A percentile compares a stretch with the other conserved stretches of the same genome.
These are phyloP conservation scores for Sceliomorpha sp. DNA, from an alignment of 2,888 invertebrate genomes.

Conservation along the genomic window DNA sequence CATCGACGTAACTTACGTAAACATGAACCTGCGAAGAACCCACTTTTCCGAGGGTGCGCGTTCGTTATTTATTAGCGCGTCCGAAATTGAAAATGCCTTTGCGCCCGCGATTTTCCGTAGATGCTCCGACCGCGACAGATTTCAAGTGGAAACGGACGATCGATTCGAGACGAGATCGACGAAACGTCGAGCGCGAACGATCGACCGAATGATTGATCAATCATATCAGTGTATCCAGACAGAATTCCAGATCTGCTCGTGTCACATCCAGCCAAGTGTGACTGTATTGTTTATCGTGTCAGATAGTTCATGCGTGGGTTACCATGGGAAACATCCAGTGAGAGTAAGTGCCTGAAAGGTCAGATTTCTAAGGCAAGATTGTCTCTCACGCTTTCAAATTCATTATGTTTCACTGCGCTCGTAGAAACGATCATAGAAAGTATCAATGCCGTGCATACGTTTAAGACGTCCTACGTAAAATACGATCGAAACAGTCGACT, in stretches of 20 bases:
- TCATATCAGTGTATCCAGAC: conserved; percentile 25
- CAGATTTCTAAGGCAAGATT: conserved; percentile 70
- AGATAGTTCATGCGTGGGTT: conserved; percentile 61
- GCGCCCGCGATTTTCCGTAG: no score
- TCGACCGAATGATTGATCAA: conserved; percentile 42
- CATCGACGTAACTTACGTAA: no score
- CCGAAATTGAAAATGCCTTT: no score
- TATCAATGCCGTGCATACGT: not conserved
- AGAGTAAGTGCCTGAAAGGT: conserved; percentile 64
- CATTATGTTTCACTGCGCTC: conserved; percentile 11
- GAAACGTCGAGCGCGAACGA: conserved; percentile 33
- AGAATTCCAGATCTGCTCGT: conserved; percentile 34
- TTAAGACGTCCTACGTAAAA: no score
- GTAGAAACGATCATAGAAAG: conserved; percentile 10
- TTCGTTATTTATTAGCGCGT: no score
- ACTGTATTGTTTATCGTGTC: conserved; percentile 42
- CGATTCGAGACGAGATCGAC: conserved; percentile 44
- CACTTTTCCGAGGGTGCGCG: no score
- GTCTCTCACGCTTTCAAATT: conserved; percentile 49
- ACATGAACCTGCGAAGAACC: no score
- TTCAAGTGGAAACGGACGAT: conserved; percentile 27
- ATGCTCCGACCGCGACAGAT: conserved; percentile 38
- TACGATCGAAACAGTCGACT: no score
- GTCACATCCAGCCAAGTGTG: conserved; percentile 40
- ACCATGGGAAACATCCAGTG: conserved; percentile 66